Conservation (phyloP, 2,888 invertebrate species). For the Phymatocera aterrima region DNA sequence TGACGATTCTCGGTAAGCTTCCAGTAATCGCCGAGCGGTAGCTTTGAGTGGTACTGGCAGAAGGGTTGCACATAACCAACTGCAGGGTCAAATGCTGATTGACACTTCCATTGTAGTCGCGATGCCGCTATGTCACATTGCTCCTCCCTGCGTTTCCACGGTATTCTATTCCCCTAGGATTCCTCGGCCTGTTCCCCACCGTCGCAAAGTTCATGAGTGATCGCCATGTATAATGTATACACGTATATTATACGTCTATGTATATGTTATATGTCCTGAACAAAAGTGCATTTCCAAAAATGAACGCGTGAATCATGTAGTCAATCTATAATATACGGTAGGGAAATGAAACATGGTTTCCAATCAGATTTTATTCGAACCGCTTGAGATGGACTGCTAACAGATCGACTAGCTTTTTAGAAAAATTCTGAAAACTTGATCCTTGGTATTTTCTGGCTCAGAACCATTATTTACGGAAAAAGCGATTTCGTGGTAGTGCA, state of each 20-base stretch:
- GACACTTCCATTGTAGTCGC: constrained; percentile 34
- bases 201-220: constrained; percentile 17
- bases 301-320: constrained; percentile 14
- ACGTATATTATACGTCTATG: background rate
- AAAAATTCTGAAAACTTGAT: background rate
- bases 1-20: constrained; percentile 23
- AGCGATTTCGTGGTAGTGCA: too few species aligned
- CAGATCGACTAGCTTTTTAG: background rate
- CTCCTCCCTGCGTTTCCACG: constrained; percentile 24
- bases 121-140: constrained; percentile 32
- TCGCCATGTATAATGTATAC: background rate
- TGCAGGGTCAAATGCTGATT: constrained; percentile 38
- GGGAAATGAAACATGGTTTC: constrained; percentile 25
- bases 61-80: constrained; percentile 18
- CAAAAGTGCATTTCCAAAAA: constrained; percentile 1
- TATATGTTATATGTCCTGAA: background rate
- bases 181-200: constrained; percentile 29
- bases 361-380: constrained; percentile 2
- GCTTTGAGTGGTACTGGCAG: background rate
- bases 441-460: background rate
- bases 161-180: constrained; percentile 30
- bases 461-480: background rate
- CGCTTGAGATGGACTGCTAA: background rate
- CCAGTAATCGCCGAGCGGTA: constrained; percentile 18
- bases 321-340: background rate